Base-by-base conservation (phyloP, 2,113 vertebrate species). In the Mastomys natalensis region DNA sequence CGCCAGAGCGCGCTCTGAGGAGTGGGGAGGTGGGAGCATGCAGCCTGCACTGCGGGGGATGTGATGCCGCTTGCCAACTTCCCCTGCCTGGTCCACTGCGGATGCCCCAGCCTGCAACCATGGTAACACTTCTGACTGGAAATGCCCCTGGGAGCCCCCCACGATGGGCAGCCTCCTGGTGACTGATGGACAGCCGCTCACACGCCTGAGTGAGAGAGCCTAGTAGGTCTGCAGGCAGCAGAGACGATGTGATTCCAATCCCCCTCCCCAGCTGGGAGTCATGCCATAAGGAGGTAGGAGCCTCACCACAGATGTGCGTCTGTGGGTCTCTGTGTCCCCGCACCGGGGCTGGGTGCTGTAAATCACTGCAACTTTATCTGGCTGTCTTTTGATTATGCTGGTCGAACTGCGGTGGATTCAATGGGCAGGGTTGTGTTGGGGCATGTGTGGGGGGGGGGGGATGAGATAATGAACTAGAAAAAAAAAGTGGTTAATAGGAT, bases 1-100 rank as follows among this genome's bases (percentile, higher is more conserved):
- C 89, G 96, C 89, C 93, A 26, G 96, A 98, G 93, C 98, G 73
- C 37, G 97, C 98, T 66, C 70, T 73, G 21, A 64, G 34, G 93
- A 97, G 97, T 62, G 55, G 95, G 96, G 66, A 68, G 31, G 31
- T 68, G 66, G 66, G 96, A 98, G 97, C 98, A 62, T 95, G 97
- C 97, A 98, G 97, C 97, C 98, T 98, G 98, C 99, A 98, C 98
- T 98, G 98, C 98, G 97, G 98, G 98, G 98, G 91, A 93, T 97
- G 98, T 95, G 94, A 96, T 98, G 97, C 97, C 0, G 3, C 96
- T 98, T 37, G 80, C 97, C 97, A 68, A 93, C 96, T 87, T 55
- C 62, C 84, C 92, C 81, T 87, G 94, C 95, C 98, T 77, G 77
- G 97, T 96, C 97, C 80, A 96, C 98, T 97, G 16, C 97, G 15